These are phyloP conservation scores for Drosophila eugracilis DNA, from an alignment of 1,140 invertebrate species.

Conservation along the genomic window DNA sequence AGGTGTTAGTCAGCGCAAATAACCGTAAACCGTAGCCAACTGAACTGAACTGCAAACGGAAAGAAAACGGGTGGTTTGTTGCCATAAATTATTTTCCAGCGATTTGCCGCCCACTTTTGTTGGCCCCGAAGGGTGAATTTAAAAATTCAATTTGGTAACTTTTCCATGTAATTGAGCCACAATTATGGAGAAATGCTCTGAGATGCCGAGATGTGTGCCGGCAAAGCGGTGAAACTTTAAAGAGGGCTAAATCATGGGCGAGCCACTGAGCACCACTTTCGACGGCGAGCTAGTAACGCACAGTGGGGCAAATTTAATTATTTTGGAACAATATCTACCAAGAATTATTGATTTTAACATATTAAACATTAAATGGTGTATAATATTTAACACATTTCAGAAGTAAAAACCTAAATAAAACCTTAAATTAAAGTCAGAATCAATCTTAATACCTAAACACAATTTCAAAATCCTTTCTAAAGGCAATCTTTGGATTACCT, in stretches of 20 bases:
- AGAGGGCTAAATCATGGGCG: slow-evolving; percentile 75
- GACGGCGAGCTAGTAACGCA: slow-evolving; percentile 1
- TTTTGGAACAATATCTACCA: background rate
- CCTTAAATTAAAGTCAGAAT: too few species aligned
- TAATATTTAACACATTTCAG: too few species aligned
- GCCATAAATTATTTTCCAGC: slow-evolving; percentile 74
- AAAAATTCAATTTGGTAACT: slow-evolving; percentile 83
- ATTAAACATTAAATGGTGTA: too few species aligned
- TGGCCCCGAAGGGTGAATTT: slow-evolving; percentile 64
- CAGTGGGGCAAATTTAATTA: background rate
- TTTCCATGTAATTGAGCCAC: slow-evolving; percentile 82
- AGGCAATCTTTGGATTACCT: too few species aligned
- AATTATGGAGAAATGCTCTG: slow-evolving; percentile 60
- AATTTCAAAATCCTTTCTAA: too few species aligned
- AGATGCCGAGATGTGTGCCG: slow-evolving; percentile 48
- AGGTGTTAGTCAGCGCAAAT: slow-evolving; percentile 61
- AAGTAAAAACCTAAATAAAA: too few species aligned
- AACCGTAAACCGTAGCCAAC: slow-evolving; percentile 49
- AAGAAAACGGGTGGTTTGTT: background rate
- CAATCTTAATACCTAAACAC: too few species aligned
- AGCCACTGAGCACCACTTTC: slow-evolving; percentile 61
- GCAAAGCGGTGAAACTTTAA: slow-evolving; percentile 57
- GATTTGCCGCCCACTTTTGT: slow-evolving; percentile 18
- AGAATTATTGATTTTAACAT: too few species aligned
- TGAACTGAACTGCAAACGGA: slow-evolving; percentile 17